These are phyloP conservation scores for Branchipolynoe longqiensis DNA, from an alignment of 2,888 invertebrate genomes.

Conservation along the genomic window DNA sequence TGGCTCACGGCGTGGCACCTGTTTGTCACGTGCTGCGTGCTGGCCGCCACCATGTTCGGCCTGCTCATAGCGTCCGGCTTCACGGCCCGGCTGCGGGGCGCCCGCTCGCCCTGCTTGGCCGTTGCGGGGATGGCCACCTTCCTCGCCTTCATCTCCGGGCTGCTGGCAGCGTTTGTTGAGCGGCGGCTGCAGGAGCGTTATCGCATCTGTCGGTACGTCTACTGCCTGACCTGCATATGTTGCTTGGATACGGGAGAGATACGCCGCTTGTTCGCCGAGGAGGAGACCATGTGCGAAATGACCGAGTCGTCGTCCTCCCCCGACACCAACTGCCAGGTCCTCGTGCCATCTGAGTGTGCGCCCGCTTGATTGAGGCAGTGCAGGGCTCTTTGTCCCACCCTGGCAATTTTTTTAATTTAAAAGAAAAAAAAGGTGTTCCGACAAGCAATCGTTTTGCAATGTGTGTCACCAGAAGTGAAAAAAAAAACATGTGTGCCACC, in stretches of 20 bases:
- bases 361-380: too few relatives aligned
- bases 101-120: not conserved
- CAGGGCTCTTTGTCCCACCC: too few relatives aligned
- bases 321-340: too few relatives aligned
- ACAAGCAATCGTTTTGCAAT: too few relatives aligned
- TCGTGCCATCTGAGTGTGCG: too few relatives aligned
- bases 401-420: too few relatives aligned
- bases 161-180: slow-evolving; percentile 13
- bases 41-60: not conserved
- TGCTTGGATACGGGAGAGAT: slow-evolving; percentile 1
- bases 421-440: too few relatives aligned
- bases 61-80: slow-evolving; percentile 5
- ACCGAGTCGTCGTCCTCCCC: not conserved
- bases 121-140: not conserved
- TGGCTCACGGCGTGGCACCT: slow-evolving; percentile 11
- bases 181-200: not conserved
- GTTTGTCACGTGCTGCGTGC: slow-evolving; percentile 13
- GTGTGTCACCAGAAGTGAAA: too few relatives aligned
- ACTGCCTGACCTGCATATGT: slow-evolving; percentile 9
- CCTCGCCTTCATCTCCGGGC: slow-evolving; percentile 12
- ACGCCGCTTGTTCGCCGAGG: not conserved
- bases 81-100: not conserved
- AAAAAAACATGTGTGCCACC: too few relatives aligned
- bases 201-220: not conserved
- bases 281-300: not conserved